phyloP scores from a whole-genome alignment of 2,797 vertebrate species.

The Eptatretus atami region DNA sequence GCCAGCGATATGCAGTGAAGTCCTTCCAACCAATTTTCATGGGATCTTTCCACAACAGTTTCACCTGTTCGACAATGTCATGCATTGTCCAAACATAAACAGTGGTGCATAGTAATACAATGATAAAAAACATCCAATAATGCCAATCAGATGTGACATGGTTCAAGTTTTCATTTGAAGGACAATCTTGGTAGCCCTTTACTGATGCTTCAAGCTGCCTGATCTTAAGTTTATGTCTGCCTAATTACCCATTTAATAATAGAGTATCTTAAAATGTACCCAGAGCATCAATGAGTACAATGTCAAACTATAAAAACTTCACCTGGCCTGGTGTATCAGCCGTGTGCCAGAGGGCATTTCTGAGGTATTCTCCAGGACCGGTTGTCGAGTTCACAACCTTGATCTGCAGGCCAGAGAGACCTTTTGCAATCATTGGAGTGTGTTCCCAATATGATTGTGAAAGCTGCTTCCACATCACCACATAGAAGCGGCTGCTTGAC shows the following conservation, averaged over 20 bases:
- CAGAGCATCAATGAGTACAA: background rate
- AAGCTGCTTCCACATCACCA: constrained; percentile 98
- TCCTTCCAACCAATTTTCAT: constrained; percentile 96
- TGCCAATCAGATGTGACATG: no score
- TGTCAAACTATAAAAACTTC: constrained; percentile 5
- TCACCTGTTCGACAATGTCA: constrained; percentile 24
- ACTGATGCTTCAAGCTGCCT: no score
- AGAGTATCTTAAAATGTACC: no score
- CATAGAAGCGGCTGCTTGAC: constrained; percentile 88
- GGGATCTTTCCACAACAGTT: constrained; percentile 86
- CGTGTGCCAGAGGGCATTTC: constrained; percentile 93
- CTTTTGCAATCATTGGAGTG: constrained; percentile 68
- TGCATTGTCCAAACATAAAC: no score
- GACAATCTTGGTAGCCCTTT: no score
- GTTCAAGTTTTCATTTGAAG: no score
- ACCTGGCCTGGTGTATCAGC: constrained; percentile 83
- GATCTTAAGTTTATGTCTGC: no score
- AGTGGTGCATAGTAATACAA: no score
- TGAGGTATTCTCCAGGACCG: constrained; percentile 74
- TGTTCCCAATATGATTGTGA: constrained; percentile 88
- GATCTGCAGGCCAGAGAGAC: constrained; percentile 82
- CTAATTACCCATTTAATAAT: no score
- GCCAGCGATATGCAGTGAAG: constrained; percentile 95
- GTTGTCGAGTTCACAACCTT: constrained; percentile 96
- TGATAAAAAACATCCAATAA: no score